Conservation (phyloP, 1,140 invertebrate species). For the Aporrectodea caliginosa region DNA sequence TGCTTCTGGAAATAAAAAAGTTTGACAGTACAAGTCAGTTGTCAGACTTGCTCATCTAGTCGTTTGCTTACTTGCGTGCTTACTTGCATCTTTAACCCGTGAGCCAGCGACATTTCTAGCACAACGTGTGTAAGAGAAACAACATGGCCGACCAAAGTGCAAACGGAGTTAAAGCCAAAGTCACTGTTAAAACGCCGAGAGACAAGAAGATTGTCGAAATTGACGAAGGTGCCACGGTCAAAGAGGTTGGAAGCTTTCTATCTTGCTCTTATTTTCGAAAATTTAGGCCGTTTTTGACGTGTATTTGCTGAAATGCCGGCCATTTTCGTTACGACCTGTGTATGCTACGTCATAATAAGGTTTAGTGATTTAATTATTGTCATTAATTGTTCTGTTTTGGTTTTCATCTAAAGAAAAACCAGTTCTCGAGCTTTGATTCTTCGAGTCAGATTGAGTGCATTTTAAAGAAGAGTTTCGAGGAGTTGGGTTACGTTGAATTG, state of each 20-base stretch:
- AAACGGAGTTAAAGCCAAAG: constrained; percentile 64
- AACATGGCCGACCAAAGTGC: constrained; percentile 50
- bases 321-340: neutral
- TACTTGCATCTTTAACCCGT: neutral
- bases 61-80: neutral
- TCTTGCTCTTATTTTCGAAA: neutral
- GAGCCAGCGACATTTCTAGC: neutral
- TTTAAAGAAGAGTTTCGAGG: too few species aligned
- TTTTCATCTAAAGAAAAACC: too few species aligned
- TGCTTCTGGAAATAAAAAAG: too few species aligned
- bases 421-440: too few species aligned
- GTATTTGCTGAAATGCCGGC: constrained; percentile 15
- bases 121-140: neutral
- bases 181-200: constrained; percentile 93
- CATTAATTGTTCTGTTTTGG: constrained; percentile 24
- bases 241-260: constrained; percentile 66
- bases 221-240: constrained; percentile 77
- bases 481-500: neutral
- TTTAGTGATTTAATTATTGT: neutral
- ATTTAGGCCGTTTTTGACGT: constrained; percentile 15
- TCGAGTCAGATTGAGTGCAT: too few species aligned
- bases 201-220: constrained; percentile 86
- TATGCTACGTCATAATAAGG: neutral
- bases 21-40: too few species aligned
- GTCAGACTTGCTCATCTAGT: too few species aligned